Evolutionary conservation across 2,888 invertebrate genomes (phyloP), one percentile per base, ranked within the genome.

Genomic region (Mythimna ferrago): DNA sequence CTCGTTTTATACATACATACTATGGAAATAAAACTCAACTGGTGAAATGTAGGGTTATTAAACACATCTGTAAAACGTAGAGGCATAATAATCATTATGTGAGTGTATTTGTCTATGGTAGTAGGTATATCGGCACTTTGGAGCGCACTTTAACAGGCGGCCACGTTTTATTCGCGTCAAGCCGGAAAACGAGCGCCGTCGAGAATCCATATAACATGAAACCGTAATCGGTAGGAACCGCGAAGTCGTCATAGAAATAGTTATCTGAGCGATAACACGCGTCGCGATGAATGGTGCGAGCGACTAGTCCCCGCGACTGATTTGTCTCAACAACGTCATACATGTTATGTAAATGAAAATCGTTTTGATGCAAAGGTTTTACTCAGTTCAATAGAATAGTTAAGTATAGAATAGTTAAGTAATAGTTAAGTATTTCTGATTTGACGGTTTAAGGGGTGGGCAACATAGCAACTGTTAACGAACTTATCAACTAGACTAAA

Each of bases 221-320:
- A 38, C 19, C 56, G 41, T 57, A 58, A 66, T 76, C 57, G 58
- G 14, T 32, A 56, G 26, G 38, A 41, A 48, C 14, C 41, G 64
- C 53, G 48, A 19, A 38, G 60, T 70, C 73, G 73, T 73, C 80
- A 80, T 71, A 81, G 77, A 38, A 81, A 60, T 76, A 44, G 61
- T 73, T 70, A 80, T 82, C 80, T 63, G 38, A 6, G 54, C 58
- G 64, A 78, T 80, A 78, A 62, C 57, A 41, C 38, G 32, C 60
- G 66, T 51, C 53, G 35, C 54, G 58, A 53, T 60, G 66, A 58
- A 51, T 60, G 26, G 54, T 16, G 51, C 56, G 58, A 53, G 57
- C 60, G 76, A 75, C 63, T 67, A 67, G 51, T 80, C 32, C 73
- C 62, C 57, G 75, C 54, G 41, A 75, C 53, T 69, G 58, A 60